A percentile compares a stretch with the other conserved stretches of the same genome.
Evolutionary conservation across 2,888 invertebrate species (phyloP).

Genomic region (Lasius platythorax): DNA sequence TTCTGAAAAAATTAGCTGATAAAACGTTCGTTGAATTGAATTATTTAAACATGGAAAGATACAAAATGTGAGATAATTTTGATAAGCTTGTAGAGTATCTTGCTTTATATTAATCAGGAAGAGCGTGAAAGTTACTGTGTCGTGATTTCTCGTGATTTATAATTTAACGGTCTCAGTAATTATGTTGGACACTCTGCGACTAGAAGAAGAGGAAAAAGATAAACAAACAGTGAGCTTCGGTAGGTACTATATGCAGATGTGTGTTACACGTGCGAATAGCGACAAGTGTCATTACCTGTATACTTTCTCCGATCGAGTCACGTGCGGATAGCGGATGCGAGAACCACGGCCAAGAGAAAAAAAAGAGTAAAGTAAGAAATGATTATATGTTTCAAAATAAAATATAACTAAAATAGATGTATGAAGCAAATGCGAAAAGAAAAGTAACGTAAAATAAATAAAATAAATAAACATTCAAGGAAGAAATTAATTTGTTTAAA

Average conservation of each 20-base stretch:
- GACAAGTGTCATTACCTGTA: conserved; percentile 57
- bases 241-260: conserved; percentile 12
- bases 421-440: neutral
- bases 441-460: no score
- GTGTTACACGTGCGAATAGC: conserved; percentile 44
- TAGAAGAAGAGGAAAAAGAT: conserved; percentile 23
- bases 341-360: conserved; percentile 17
- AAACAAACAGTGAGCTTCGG: conserved; percentile 35
- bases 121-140: neutral
- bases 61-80: neutral
- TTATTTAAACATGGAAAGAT: neutral
- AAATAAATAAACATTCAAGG: neutral
- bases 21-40: neutral
- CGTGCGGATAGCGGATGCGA: conserved; percentile 59
- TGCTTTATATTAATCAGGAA: conserved; percentile 2
- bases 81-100: neutral
- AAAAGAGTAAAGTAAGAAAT: neutral
- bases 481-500: neutral
- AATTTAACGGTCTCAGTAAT: conserved; percentile 38
- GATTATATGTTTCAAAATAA: neutral
- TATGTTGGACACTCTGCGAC: conserved; percentile 31
- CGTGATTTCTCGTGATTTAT: conserved; percentile 4
- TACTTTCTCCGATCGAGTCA: conserved; percentile 72
- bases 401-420: neutral
- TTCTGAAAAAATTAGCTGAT: neutral